Percentiles rank a stretch among this genome's conserved stretches.
Conservation (phyloP, 2,113 vertebrate species). For the Herpetotheres cachinnans region DNA sequence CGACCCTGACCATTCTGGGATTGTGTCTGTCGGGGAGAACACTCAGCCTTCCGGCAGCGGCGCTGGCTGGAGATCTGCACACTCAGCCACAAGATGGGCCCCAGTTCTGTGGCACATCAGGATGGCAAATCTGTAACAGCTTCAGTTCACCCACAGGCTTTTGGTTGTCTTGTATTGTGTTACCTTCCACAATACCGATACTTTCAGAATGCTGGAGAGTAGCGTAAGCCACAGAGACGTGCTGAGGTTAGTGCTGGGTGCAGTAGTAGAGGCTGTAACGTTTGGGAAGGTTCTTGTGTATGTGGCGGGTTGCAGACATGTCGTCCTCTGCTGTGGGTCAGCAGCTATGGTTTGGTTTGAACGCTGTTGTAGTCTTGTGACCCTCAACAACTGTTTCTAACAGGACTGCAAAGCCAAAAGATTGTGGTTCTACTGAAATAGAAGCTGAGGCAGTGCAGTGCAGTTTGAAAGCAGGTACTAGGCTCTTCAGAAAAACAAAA, state of each 20-base stretch:
- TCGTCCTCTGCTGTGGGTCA: background rate
- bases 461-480: background rate
- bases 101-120: background rate
- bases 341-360: background rate
- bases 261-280: background rate
- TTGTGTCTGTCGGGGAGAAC: too few species aligned
- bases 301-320: accelerated
- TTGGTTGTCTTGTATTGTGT: background rate
- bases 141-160: background rate
- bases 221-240: accelerated
- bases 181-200: background rate
- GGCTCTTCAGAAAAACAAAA: background rate
- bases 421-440: background rate
- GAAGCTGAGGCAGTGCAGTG: background rate
- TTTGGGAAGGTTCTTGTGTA: background rate
- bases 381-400: background rate
- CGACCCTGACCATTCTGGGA: too few species aligned
- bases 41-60: background rate
- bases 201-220: background rate
- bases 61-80: background rate
- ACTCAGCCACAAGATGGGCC: background rate
- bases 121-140: background rate
- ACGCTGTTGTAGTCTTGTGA: background rate
- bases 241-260: background rate
- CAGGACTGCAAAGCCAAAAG: background rate